Percentiles rank a stretch among this genome's conserved stretches.
phyloP scores from a whole-genome alignment of 2,888 invertebrate species.

The Allygus modestus region DNA sequence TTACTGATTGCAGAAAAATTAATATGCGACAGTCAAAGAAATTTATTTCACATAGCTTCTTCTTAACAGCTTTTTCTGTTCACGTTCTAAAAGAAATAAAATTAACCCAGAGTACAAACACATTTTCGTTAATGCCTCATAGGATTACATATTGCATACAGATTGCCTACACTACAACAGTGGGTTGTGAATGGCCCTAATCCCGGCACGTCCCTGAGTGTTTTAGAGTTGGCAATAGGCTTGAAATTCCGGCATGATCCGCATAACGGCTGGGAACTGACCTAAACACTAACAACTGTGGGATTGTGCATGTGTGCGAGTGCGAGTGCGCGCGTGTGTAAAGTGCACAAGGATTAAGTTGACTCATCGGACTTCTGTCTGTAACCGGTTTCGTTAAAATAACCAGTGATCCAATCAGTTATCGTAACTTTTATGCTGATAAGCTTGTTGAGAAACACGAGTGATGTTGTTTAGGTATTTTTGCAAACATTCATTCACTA shows the following conservation, averaged over 20 bases:
- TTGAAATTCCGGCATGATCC: conserved; percentile 10
- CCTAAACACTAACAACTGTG: conserved; percentile 41
- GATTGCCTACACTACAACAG: too few species aligned
- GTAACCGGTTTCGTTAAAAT: not conserved
- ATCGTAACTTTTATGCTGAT: not conserved
- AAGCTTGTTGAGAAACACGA: not conserved
- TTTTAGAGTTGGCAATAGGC: not conserved
- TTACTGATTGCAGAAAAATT: too few species aligned
- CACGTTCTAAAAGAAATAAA: too few species aligned
- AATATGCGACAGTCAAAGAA: too few species aligned
- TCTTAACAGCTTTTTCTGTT: too few species aligned
- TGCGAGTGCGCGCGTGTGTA: not conserved
- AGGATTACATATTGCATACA: too few species aligned
- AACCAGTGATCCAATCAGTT: not conserved
- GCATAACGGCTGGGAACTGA: conserved; percentile 41
- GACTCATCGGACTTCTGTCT: not conserved
- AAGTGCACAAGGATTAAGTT: not conserved
- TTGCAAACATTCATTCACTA: too few species aligned
- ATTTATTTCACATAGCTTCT: too few species aligned
- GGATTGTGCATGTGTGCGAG: not conserved
- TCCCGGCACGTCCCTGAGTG: not conserved
- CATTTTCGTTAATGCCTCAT: too few species aligned
- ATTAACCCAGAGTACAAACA: too few species aligned
- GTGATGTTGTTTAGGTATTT: not conserved
- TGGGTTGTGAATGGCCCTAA: conserved; percentile 15